These are phyloP conservation scores for Fragariocoptes setiger DNA, from an alignment of 1,140 invertebrate species.

Conservation along the genomic window DNA sequence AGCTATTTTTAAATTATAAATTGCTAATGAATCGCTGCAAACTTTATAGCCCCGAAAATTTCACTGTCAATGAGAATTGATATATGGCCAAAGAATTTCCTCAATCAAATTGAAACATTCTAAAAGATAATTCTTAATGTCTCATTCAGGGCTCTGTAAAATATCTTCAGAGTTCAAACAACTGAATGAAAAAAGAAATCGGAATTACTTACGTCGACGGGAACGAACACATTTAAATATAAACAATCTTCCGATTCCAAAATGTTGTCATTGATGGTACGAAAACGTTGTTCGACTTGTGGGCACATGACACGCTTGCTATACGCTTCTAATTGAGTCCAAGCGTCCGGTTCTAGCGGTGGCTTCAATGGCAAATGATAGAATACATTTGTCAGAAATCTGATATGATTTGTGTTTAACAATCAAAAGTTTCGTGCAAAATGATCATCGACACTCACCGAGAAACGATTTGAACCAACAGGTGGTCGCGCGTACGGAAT, in stretches of 20 bases:
- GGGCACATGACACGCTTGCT: slow-evolving; percentile 7
- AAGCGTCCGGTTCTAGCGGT: slow-evolving; percentile 3
- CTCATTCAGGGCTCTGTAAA: too few species aligned
- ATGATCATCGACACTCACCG: slow-evolving; percentile 1
- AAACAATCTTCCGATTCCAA: slow-evolving; percentile 8
- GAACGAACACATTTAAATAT: slow-evolving; percentile 8
- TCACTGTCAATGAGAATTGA: too few species aligned
- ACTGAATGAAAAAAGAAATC: too few species aligned
- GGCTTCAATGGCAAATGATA: too few species aligned
- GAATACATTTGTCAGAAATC: slow-evolving; percentile 1
- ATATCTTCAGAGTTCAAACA: too few species aligned
- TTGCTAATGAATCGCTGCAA: too few species aligned
- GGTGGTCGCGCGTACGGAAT: slow-evolving; percentile 7
- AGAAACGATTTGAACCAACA: slow-evolving; percentile 5
- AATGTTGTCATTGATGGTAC: background rate
- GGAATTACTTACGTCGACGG: slow-evolving; percentile 6
- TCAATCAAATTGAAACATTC: too few species aligned
- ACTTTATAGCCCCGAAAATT: too few species aligned
- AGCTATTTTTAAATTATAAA: too few species aligned
- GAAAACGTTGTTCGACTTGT: slow-evolving; percentile 7
- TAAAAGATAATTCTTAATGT: too few species aligned
- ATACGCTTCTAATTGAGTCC: background rate
- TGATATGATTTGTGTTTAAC: slow-evolving; percentile 2
- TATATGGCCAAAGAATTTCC: too few species aligned
- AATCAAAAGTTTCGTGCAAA: background rate